Base-by-base conservation (phyloP, 2,113 vertebrate genomes). In the Centropristis striata region DNA sequence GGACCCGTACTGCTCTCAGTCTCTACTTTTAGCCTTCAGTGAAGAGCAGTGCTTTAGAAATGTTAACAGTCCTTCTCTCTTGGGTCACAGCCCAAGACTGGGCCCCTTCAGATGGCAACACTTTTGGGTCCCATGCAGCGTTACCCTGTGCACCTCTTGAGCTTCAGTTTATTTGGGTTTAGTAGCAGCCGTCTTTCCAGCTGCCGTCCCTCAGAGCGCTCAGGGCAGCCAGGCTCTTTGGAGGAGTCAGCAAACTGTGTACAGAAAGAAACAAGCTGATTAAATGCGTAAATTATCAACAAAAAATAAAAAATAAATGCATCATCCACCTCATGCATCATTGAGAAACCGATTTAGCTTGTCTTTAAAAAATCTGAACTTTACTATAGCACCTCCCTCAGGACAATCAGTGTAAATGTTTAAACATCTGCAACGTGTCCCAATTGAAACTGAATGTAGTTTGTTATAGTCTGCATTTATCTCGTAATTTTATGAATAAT, bases 131-230 rank as follows among this genome's bases (percentile, higher is more conserved):
- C 75, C 65, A 39, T 59, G 61, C 75, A 79, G 69, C 15, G 15
- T 71, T 74, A 79, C 87, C 85, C 87, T 89, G 90, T 88, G 51
- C 80, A 81, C 81, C 66, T 71, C 72, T 65, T 75, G 67, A 61
- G 46, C 78, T 20, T 49, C 63, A 39, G 21, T 49, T 75, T 49
- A 23, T 75, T 71, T 71, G 67, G 75, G 76, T 64, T 99, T 93
- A 99, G 90, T 99, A 99, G 95, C 98, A 99, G 86, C 98, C 98
- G 0, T 99, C 98, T 90, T 96, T 97, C 98, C 98, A 99, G 80
- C 96, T 99, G 71, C 96, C 96, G 36, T 99, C 98, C 54, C 96
- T 95, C 92, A 99, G 96, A 46, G 97, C 93, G 78, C 96, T 99
- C 85, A 99, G 95, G 23, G 98, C 95, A 2, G 97, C 94, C 71